Conservation (phyloP, 2,888 invertebrate species). For the Linyphia triangularis region DNA sequence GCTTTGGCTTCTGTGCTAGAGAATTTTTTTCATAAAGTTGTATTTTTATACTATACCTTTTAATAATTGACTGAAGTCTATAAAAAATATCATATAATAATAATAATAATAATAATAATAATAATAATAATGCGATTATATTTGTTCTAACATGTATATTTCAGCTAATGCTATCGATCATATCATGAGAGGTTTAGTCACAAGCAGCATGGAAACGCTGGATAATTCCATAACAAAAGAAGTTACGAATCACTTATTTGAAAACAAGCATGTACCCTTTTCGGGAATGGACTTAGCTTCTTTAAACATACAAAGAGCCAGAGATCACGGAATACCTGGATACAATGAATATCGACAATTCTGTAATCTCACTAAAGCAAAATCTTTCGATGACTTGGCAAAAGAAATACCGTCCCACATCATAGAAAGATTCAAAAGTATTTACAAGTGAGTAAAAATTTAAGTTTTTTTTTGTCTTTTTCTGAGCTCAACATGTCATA, state of each 20-base stretch:
- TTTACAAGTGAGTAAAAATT: slow-evolving; percentile 78
- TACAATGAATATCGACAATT: slow-evolving; percentile 94
- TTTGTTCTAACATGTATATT: slow-evolving; percentile 29
- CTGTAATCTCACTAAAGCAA: slow-evolving; percentile 92
- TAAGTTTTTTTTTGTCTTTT: neutral
- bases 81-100: too few species aligned
- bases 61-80: too few species aligned
- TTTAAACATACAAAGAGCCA: slow-evolving; percentile 84
- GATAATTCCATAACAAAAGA: slow-evolving; percentile 97
- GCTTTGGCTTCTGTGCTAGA: too few species aligned
- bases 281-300: slow-evolving; percentile 95
- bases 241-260: slow-evolving; percentile 96
- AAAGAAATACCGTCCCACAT: slow-evolving; percentile 91
- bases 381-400: slow-evolving; percentile 90
- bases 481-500: neutral
- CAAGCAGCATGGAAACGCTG: slow-evolving; percentile 94
- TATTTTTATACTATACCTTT: too few species aligned
- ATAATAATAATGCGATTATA: too few species aligned
- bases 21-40: too few species aligned
- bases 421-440: slow-evolving; percentile 79
- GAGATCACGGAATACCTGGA: slow-evolving; percentile 92
- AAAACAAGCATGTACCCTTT: slow-evolving; percentile 92
- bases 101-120: too few species aligned
- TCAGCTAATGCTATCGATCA: slow-evolving; percentile 85
- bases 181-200: slow-evolving; percentile 89